These are phyloP conservation scores for Pollimyrus isidori DNA, from an alignment of 2,113 vertebrate species.

Conservation along the genomic window DNA sequence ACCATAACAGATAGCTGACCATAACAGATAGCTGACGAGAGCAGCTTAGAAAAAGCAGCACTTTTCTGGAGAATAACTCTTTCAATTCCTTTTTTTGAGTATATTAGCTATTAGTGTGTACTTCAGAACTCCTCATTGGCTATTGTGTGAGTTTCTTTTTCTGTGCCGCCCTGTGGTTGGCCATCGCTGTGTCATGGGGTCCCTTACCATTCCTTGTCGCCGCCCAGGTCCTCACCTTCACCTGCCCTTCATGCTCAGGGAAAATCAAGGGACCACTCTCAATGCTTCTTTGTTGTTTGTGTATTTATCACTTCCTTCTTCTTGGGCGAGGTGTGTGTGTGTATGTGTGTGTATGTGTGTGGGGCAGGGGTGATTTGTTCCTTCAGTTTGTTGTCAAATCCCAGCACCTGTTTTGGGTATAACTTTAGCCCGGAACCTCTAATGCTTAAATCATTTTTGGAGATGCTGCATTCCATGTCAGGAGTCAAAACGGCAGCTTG, in stretches of 20 bases:
- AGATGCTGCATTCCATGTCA: not conserved
- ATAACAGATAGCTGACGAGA: not conserved
- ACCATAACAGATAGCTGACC: not conserved
- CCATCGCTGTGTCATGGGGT: not conserved
- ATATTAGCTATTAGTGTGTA: not conserved
- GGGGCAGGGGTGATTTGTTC: not conserved
- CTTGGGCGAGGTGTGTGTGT: not conserved
- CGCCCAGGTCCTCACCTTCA: not conserved
- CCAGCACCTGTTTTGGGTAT: not conserved
- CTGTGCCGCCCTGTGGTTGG: not conserved
- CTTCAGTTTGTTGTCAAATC: conserved; percentile 2
- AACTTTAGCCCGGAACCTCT: not conserved
- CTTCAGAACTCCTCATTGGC: not conserved
- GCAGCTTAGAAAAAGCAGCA: not conserved
- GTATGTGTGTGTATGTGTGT: too few species aligned
- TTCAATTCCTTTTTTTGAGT: not conserved
- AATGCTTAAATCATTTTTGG: not conserved
- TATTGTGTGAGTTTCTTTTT: not conserved
- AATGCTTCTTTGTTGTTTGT: not conserved
- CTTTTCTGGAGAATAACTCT: not conserved
- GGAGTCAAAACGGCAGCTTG: not conserved
- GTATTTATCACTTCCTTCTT: not conserved
- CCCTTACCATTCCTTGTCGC: not conserved
- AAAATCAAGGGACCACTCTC: not conserved
- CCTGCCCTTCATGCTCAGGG: not conserved